Conservation (phyloP, 2,113 vertebrate species). For the Plecturocebus donacophilus region DNA sequence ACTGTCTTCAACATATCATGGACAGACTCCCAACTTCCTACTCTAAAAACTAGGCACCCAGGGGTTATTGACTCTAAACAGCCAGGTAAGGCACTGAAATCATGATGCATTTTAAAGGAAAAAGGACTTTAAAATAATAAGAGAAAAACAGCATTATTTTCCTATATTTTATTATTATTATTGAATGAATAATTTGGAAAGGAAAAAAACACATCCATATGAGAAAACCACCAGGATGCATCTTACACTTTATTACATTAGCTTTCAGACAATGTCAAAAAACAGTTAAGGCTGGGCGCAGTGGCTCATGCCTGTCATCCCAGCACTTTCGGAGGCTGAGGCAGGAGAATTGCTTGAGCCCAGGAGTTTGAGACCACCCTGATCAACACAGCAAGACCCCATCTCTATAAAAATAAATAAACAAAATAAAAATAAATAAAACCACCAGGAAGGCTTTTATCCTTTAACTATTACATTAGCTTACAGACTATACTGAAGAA, state of each 20-base stretch:
- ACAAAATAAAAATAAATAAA: background rate
- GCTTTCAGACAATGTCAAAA: background rate
- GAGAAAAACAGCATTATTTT: background rate
- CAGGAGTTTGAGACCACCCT: too few species aligned
- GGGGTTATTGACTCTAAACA: accelerated
- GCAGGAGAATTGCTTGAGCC: too few species aligned
- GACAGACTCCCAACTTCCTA: accelerated
- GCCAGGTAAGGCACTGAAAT: accelerated
- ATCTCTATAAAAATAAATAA: too few species aligned
- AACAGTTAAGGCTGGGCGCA: too few species aligned
- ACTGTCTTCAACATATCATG: too few species aligned
- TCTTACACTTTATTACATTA: background rate
- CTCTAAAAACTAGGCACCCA: background rate
- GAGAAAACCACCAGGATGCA: background rate
- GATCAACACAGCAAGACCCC: too few species aligned
- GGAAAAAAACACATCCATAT: background rate
- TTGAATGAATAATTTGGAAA: background rate
- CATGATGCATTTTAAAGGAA: background rate
- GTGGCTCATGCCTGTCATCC: too few species aligned
- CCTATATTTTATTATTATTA: background rate
- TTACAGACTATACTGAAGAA: background rate
- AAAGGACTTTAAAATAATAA: background rate
- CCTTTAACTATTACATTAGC: background rate
- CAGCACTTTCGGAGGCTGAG: too few species aligned
- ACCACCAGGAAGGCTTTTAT: background rate